Conservation (phyloP, 2,888 invertebrate species). For the Epiblema foenella region DNA sequence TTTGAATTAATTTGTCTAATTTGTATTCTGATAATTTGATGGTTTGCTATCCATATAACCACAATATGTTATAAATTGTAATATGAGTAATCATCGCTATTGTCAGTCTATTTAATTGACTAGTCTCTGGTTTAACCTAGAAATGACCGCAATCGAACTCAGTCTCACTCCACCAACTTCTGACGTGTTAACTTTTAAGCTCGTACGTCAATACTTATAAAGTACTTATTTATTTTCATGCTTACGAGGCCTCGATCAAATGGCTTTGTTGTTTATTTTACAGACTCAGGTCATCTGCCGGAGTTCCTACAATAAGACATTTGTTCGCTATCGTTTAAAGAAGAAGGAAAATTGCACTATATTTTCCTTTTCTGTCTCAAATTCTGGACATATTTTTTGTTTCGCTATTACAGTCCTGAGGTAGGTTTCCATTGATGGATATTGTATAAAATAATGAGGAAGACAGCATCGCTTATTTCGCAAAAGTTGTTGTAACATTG, state of each 20-base stretch:
- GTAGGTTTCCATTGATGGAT: constrained; percentile 18
- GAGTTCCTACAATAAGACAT: constrained; percentile 2
- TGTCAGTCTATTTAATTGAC: no score
- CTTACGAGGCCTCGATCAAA: constrained; percentile 3
- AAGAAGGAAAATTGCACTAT: constrained; percentile 31
- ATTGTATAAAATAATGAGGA: not conserved
- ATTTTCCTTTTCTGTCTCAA: constrained; percentile 19
- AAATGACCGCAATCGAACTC: constrained; percentile 6
- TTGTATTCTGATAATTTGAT: no score
- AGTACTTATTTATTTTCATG: constrained; percentile 8
- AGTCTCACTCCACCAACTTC: not conserved
- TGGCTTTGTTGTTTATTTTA: constrained; percentile 9
- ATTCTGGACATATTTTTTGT: constrained; percentile 28
- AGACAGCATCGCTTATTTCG: not conserved
- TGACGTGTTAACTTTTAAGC: not conserved
- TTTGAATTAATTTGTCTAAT: no score
- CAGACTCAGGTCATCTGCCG: constrained; percentile 12
- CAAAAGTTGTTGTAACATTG: no score
- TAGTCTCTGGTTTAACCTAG: not conserved
- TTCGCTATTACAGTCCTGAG: constrained; percentile 9
- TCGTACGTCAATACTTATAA: constrained; percentile 4
- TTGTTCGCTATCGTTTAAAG: constrained; percentile 23
- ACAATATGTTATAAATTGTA: no score
- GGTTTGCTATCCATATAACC: no score
- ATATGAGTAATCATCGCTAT: no score